These are phyloP conservation scores for Zelleria hepariella DNA, from an alignment of 2,888 invertebrate genomes.

Conservation along the genomic window DNA sequence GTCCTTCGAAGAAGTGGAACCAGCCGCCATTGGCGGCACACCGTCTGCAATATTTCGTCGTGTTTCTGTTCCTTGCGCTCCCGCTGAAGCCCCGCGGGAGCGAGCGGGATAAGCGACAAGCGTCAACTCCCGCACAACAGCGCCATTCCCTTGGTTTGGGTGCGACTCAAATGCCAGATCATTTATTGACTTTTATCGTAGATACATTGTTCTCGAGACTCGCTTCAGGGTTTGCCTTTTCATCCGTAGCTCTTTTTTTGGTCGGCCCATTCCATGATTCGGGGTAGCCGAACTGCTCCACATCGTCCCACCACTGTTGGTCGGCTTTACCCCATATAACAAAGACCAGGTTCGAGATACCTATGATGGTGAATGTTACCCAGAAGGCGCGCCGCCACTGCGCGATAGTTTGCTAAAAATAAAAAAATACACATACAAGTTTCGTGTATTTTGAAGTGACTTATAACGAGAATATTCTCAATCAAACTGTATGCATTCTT, in stretches of 20 bases:
- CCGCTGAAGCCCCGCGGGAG: too few relatives aligned
- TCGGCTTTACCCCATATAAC: slow-evolving; percentile 76
- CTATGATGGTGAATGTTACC: slow-evolving; percentile 55
- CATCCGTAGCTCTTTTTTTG: not conserved
- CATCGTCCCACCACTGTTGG: slow-evolving; percentile 76
- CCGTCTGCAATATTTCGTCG: too few relatives aligned
- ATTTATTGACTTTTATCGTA: not conserved
- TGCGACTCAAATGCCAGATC: too few relatives aligned
- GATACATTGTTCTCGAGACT: not conserved
- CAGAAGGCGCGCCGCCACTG: slow-evolving; percentile 79
- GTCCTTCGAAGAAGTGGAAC: too few relatives aligned
- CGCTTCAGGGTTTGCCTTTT: not conserved
- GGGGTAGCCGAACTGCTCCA: slow-evolving; percentile 21
- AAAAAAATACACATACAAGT: not conserved
- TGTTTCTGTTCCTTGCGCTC: too few relatives aligned
- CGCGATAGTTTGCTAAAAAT: slow-evolving; percentile 1
- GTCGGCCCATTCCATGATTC: not conserved
- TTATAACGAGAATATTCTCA: too few relatives aligned
- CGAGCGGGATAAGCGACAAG: too few relatives aligned
- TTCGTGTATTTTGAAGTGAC: too few relatives aligned
- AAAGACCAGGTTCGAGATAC: not conserved
- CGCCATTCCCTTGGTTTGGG: too few relatives aligned
- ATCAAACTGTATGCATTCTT: too few relatives aligned
- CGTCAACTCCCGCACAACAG: too few relatives aligned
- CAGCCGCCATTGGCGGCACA: too few relatives aligned